Base-by-base conservation (phyloP, 30 jellyfish, hydroid and myxozoan genomes). In the Clytia hemisphaerica region DNA sequence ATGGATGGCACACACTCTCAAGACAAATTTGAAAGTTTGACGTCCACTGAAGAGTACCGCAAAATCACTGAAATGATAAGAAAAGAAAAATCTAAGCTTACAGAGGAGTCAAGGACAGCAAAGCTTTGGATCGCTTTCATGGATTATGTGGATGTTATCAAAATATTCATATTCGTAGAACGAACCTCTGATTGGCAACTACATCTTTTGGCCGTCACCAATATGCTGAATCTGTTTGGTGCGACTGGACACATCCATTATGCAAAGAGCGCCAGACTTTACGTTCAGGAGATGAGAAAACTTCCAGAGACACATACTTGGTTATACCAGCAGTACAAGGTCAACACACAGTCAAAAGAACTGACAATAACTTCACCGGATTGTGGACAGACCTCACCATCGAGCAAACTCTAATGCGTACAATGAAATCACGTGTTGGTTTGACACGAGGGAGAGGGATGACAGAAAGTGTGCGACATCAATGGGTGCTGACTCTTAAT, bases 351-450 rank as follows among this genome's bases (percentile, higher is more conserved):
- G n/a, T n/a, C n/a, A n/a, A n/a, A n/a, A n/a, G n/a, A n/a, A n/a
- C n/a, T 6, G 22, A 48, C 5, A 31, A 58, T 7, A n/a, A 67
- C 44, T 67, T 86, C 87, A 59, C 69, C 50, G 92, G 92, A 2
- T 14, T 77, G 42, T 77, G 84, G 82, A 18, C 92, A 12, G 80
- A 77, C 32, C 80, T 78, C 6, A 73, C 61, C 3, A 78, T 78
- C 42, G 92, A 78, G 59, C 92, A 78, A 49, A 50, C 61, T 42
- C 16, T 78, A 79, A 67, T 78, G 92, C 72, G 88, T 9, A 30
- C 80, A 7, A 42, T 76, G 2, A 78, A 78, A 45, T 33, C 78
- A 37, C 12, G 58, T 55, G 87, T 78, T 6, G 88, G 92, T 4
- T 25, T 78, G 24, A 78, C 83, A 29, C 34, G 83, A 10, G 89